Base-by-base conservation (phyloP, 1,140 invertebrate genomes). In the Xylocopa sonorina region DNA sequence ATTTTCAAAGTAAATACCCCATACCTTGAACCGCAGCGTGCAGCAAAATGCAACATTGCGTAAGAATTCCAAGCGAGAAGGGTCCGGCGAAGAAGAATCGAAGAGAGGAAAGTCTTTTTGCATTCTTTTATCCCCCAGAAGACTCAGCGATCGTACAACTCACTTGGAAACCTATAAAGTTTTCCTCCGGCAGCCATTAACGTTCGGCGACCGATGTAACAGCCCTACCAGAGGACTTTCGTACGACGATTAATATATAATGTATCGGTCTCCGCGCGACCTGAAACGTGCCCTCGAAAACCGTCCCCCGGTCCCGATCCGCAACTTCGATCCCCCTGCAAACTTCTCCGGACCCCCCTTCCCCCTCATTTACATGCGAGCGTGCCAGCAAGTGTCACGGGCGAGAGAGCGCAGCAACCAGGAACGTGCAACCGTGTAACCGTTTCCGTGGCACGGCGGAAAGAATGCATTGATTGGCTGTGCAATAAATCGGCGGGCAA, bases 401-500 rank as follows among this genome's bases (percentile, higher is more conserved):
- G 78, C 46, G 41, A 14, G 10, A 66, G 29, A 9, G 46, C 27
- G 27, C 51, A 27, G 32, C 64, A 51, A 58, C 12, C 46, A 34
- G 67, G 14, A 57, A 68, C 74, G 32, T 57, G 73, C 63, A 68
- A 64, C 29, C 48, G n/a, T 2, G 3, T 63, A 58, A 82, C 64
- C 57, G 62, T 76, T 80, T 72, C 73, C 55, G 73, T 50, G 48
- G 75, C 71, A 55, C 46, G 51, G 72, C 53, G 62, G 67, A 66
- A 48, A 50, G 27, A 21, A 32, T 53, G 27, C 72, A 43, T n/a
- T 53, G 73, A 80, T 73, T 80, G 43, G 55, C 29, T 64, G 55
- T 76, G 63, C 43, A 74, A 81, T 80, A 81, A 84, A 63, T 81
- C 46, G 27, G 58, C 50, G 53, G 72, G 67, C 67, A 68, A 75